Conservation (phyloP, 2,797 vertebrate species). For the Hephaestus fuliginosus region DNA sequence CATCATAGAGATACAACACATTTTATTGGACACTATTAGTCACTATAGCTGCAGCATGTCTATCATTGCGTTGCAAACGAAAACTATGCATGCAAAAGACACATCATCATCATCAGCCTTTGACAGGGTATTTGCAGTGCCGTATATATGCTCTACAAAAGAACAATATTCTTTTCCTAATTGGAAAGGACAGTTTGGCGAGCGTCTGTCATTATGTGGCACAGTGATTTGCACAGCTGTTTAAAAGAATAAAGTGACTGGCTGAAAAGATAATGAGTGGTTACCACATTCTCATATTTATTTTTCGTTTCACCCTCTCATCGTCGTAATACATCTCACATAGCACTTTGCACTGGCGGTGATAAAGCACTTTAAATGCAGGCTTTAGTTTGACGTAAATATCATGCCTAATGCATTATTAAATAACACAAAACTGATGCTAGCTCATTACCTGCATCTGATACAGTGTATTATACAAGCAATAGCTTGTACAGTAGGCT, state of each 20-base stretch:
- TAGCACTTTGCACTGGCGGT: neutral
- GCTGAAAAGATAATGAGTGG: neutral
- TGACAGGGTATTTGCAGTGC: neutral
- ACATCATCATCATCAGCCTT: neutral
- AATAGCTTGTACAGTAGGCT: neutral
- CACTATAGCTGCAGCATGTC: neutral
- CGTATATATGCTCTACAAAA: neutral
- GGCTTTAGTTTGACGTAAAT: constrained; percentile 8
- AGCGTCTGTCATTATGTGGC: neutral
- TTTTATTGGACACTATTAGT: neutral
- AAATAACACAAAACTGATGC: constrained; percentile 5
- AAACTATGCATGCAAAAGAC: neutral
- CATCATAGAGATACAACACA: neutral
- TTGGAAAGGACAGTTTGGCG: neutral
- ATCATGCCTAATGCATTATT: constrained; percentile 2
- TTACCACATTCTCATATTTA: neutral
- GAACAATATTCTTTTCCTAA: neutral
- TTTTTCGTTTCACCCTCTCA: neutral
- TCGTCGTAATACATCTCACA: neutral
- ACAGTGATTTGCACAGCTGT: constrained; percentile 11
- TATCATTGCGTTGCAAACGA: neutral
- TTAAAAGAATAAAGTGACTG: neutral
- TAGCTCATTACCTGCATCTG: constrained; percentile 10
- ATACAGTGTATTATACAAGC: neutral
- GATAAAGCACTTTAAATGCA: neutral